phyloP scores from a whole-genome alignment of 2,888 invertebrate species.

The Choristoneura rosaceana region DNA sequence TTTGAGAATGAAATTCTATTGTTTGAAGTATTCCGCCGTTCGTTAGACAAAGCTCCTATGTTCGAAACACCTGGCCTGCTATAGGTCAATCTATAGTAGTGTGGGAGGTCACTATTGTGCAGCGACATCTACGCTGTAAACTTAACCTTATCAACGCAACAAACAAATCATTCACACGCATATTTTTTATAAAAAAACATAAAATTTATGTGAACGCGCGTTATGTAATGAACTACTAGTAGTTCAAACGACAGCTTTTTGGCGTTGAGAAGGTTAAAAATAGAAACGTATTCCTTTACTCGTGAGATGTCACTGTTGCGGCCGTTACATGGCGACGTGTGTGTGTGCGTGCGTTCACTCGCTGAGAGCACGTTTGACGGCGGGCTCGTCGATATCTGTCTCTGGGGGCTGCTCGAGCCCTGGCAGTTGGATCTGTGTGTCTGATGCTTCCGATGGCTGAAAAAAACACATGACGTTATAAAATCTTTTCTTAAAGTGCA shows the following conservation, averaged over 20 bases:
- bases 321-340: background rate
- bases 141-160: background rate
- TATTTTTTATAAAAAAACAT: background rate
- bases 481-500: too few species aligned
- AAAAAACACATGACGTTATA: background rate
- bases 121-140: background rate
- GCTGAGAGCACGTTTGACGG: conserved; percentile 60
- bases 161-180: background rate
- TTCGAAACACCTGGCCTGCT: background rate
- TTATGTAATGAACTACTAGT: too few species aligned
- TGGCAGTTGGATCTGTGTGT: conserved; percentile 91
- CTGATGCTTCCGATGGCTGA: conserved; percentile 92
- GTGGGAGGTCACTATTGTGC: background rate
- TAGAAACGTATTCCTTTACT: background rate
- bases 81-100: background rate
- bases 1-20: too few species aligned
- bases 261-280: background rate
- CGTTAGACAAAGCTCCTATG: too few species aligned
- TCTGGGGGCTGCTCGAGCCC: conserved; percentile 85
- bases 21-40: too few species aligned
- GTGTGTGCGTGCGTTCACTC: conserved; percentile 52
- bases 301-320: background rate
- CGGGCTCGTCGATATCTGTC: conserved; percentile 75
- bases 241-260: too few species aligned
- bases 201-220: too few species aligned